phyloP scores from a whole-genome alignment of 1,140 invertebrate species.

The Trialeurodes vaporariorum region DNA sequence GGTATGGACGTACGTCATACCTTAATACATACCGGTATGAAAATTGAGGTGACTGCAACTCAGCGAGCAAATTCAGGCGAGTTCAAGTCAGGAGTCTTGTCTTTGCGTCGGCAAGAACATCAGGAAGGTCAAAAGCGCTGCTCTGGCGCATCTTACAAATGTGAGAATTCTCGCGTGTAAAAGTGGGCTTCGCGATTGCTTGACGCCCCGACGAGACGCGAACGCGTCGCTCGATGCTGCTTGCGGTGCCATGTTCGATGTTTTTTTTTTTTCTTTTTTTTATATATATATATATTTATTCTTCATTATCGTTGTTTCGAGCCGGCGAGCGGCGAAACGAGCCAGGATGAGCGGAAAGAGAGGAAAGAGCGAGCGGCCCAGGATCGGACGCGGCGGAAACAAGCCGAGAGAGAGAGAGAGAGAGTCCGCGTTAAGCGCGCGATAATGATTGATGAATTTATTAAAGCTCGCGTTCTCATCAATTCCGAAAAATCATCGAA shows the following conservation, averaged over 20 bases:
- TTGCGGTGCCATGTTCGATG: no score
- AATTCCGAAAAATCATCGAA: neutral
- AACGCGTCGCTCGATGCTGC: no score
- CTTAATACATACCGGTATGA: no score
- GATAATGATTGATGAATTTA: slow-evolving; percentile 1
- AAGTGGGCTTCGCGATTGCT: no score
- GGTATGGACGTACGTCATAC: no score
- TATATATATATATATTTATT: neutral
- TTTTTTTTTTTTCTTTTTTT: no score
- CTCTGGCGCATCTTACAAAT: neutral
- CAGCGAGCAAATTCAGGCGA: neutral
- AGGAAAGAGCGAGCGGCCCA: neutral
- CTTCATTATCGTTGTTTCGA: neutral
- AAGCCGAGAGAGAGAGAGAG: neutral
- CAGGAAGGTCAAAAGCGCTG: neutral
- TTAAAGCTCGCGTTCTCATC: neutral
- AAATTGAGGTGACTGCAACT: no score
- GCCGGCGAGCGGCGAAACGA: no score
- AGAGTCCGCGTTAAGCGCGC: no score
- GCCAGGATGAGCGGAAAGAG: neutral
- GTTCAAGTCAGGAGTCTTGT: neutral
- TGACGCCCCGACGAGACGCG: no score
- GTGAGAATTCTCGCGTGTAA: neutral
- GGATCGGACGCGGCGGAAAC: neutral
- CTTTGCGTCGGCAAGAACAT: neutral